A percentile compares a stretch with the other conserved stretches of the same genome.
phyloP scores from a whole-genome alignment of 2,113 vertebrate genomes.

The Triplophysa siluroides region DNA sequence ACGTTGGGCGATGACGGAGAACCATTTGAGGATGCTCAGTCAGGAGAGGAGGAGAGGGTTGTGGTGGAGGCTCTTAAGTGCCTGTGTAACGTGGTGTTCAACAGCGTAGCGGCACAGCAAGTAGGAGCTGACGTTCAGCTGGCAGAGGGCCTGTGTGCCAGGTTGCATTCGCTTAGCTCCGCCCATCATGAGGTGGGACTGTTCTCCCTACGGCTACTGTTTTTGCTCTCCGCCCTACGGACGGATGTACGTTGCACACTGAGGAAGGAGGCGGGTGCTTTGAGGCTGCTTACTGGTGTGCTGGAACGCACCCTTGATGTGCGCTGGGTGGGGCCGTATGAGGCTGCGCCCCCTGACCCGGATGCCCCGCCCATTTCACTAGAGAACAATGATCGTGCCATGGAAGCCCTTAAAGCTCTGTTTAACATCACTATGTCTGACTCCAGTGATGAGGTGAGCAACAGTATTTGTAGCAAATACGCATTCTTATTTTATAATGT shows the following conservation, averaged over 20 bases:
- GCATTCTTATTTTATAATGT: neutral
- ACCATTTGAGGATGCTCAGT: conserved; percentile 61
- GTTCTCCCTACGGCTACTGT: conserved; percentile 92
- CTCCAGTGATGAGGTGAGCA: conserved; percentile 83
- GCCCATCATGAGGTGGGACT: conserved; percentile 86
- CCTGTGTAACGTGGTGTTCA: conserved; percentile 95
- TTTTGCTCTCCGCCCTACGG: conserved; percentile 91
- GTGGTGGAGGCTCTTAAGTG: conserved; percentile 97
- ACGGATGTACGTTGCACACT: conserved; percentile 82
- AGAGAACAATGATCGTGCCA: conserved; percentile 86
- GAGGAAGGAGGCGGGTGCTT: conserved; percentile 81
- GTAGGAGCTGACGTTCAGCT: conserved; percentile 89
- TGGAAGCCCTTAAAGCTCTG: conserved; percentile 93
- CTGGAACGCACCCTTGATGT: conserved; percentile 89
- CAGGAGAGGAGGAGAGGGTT: conserved; percentile 79
- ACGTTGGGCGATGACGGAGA: conserved; percentile 32
- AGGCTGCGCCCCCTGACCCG: conserved; percentile 74
- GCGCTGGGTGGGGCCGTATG: conserved; percentile 87
- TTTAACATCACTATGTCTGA: conserved; percentile 95
- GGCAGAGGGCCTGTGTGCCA: conserved; percentile 82
- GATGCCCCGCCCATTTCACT: conserved; percentile 78
- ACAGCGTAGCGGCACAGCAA: conserved; percentile 90
- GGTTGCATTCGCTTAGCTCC: conserved; percentile 75
- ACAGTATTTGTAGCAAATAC: neutral
- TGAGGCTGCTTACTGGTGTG: conserved; percentile 84